Evolutionary conservation across 2,797 vertebrate genomes (phyloP).

Genomic region (Halcyon badia): DNA sequence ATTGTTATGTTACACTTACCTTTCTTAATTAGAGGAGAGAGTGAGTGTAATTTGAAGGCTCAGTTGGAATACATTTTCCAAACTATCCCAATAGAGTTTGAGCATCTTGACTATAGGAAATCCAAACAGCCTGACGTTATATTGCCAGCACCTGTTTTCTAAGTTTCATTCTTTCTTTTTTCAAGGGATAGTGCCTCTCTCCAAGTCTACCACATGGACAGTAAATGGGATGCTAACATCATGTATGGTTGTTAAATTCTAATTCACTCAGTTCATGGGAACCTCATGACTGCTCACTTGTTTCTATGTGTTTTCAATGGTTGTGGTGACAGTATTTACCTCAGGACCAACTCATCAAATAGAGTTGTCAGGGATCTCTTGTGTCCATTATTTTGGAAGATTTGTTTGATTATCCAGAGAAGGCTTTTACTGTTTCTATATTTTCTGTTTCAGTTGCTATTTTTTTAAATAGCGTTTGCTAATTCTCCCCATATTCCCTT

Average conservation of each 20-base stretch:
- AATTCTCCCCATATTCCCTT: background rate
- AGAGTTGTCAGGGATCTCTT: background rate
- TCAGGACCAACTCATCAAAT: background rate
- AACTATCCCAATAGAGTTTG: background rate
- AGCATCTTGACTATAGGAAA: background rate
- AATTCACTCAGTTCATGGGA: background rate
- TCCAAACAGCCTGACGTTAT: background rate
- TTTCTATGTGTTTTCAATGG: background rate
- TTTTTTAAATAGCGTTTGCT: background rate
- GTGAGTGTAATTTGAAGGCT: background rate
- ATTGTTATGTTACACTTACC: slow-evolving; percentile 10
- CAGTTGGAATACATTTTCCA: slow-evolving; percentile 37
- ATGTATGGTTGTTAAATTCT: background rate
- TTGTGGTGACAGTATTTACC: background rate
- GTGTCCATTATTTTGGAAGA: background rate
- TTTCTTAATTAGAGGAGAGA: slow-evolving; percentile 46
- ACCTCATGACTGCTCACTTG: background rate
- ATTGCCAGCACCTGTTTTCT: background rate
- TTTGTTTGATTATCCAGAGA: background rate
- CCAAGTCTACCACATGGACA: background rate
- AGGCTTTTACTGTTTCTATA: background rate
- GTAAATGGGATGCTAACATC: background rate
- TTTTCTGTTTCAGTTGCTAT: background rate
- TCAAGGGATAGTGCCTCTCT: background rate
- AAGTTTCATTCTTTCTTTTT: background rate